phyloP scores from a whole-genome alignment of 1,140 invertebrate genomes.

The Eubasilissa regina region DNA sequence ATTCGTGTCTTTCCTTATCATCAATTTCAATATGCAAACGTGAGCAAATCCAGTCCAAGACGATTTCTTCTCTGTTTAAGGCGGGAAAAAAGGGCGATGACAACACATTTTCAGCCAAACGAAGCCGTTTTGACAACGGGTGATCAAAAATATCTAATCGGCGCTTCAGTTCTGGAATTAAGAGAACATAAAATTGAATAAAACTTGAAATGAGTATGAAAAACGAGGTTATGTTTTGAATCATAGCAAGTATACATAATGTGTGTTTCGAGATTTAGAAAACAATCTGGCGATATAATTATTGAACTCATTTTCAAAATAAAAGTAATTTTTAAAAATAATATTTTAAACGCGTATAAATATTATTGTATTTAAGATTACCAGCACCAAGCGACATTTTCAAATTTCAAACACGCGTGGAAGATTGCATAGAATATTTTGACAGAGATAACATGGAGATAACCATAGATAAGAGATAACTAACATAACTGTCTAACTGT shows the following conservation, averaged over 20 bases:
- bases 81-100: constrained; percentile 49
- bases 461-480: no score
- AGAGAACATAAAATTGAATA: not conserved
- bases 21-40: constrained; percentile 18
- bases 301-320: not conserved
- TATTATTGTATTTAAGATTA: not conserved
- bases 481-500: no score
- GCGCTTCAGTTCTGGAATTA: constrained; percentile 53
- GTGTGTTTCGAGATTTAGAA: no score
- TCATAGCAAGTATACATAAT: not conserved
- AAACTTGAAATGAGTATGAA: not conserved
- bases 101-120: constrained; percentile 54
- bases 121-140: constrained; percentile 48
- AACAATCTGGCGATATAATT: no score
- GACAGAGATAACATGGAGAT: not conserved
- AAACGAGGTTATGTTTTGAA: constrained; percentile 21
- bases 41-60: constrained; percentile 43
- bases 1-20: not conserved
- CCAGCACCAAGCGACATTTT: constrained; percentile 29
- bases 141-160: constrained; percentile 44
- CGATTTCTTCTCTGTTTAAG: constrained; percentile 49
- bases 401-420: constrained; percentile 18
- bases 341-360: no score
- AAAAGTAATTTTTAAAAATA: not conserved
- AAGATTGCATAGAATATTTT: not conserved